These are phyloP conservation scores for Austrolebias charrua DNA, from an alignment of 2,797 vertebrate genomes.

Conservation along the genomic window DNA sequence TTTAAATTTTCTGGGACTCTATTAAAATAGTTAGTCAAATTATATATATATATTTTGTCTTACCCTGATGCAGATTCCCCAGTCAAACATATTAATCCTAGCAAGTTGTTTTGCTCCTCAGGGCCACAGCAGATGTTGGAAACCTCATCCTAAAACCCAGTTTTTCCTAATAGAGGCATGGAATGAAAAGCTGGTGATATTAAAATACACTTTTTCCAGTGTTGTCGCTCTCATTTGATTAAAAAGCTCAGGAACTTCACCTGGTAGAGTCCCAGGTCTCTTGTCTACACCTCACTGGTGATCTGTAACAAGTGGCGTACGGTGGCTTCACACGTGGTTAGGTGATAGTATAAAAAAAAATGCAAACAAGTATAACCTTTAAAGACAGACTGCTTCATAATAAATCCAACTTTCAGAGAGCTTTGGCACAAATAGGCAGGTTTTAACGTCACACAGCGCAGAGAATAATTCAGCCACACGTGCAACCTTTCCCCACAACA, in stretches of 20 bases:
- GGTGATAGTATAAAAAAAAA: conserved; percentile 12
- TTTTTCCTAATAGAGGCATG: not conserved
- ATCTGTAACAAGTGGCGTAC: not conserved
- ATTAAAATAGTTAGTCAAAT: too few relatives aligned
- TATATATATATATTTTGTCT: too few relatives aligned
- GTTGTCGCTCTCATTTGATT: too few relatives aligned
- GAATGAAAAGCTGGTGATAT: not conserved
- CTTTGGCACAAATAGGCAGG: conserved; percentile 38
- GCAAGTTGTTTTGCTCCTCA: too few relatives aligned
- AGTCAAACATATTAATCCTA: too few relatives aligned
- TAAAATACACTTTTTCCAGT: too few relatives aligned
- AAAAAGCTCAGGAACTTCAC: too few relatives aligned
- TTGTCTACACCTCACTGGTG: not conserved
- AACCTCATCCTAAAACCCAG: not conserved
- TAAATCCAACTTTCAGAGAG: conserved; percentile 5
- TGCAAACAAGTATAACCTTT: not conserved
- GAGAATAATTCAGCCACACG: conserved; percentile 11
- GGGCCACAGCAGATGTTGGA: not conserved
- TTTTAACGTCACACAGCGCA: conserved; percentile 32
- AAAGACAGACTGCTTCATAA: not conserved
- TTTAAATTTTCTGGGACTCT: too few relatives aligned
- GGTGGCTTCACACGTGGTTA: not conserved
- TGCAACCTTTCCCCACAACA: not conserved
- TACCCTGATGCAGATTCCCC: too few relatives aligned
- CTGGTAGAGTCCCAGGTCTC: too few relatives aligned